A percentile compares a stretch with the other conserved stretches of the same genome.
These are phyloP conservation scores for Spinibarbus caldwelli DNA, from an alignment of 2,797 vertebrate genomes.

Conservation along the genomic window DNA sequence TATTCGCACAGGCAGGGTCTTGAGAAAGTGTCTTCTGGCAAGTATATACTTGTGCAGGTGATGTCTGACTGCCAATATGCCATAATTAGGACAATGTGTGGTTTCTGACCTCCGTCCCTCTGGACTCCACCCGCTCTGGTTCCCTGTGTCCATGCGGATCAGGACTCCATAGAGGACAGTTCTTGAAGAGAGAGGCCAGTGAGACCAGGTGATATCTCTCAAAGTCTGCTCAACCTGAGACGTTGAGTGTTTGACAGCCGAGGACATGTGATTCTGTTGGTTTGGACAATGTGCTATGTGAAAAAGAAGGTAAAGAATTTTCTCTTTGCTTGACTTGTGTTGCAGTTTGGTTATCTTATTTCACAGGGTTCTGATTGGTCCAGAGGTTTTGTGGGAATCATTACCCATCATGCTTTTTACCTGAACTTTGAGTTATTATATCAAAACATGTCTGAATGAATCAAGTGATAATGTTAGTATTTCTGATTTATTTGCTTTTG, in stretches of 20 bases:
- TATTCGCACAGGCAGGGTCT: conserved; percentile 77
- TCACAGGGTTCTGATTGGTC: conserved; percentile 33
- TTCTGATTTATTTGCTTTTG: too few relatives aligned
- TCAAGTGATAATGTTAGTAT: not conserved
- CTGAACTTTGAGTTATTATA: conserved; percentile 13
- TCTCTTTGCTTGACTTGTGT: conserved; percentile 25
- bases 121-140: conserved; percentile 39
- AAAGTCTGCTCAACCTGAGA: too few relatives aligned
- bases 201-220: too few relatives aligned
- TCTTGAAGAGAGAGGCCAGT: too few relatives aligned
- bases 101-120: conserved; percentile 74
- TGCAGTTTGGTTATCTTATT: conserved; percentile 17
- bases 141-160: conserved; percentile 47
- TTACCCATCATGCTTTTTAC: conserved; percentile 32
- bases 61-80: conserved; percentile 79
- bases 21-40: conserved; percentile 74
- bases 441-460: not conserved
- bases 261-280: conserved; percentile 32
- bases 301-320: conserved; percentile 76
- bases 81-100: conserved; percentile 80
- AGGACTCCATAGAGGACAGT: conserved; percentile 36
- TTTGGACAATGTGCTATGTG: conserved; percentile 77
- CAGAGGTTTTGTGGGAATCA: not conserved
- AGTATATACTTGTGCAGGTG: conserved; percentile 77
- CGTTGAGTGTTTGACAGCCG: conserved; percentile 16